Conservation (phyloP, 2,888 invertebrate species). For the Empis livida region DNA sequence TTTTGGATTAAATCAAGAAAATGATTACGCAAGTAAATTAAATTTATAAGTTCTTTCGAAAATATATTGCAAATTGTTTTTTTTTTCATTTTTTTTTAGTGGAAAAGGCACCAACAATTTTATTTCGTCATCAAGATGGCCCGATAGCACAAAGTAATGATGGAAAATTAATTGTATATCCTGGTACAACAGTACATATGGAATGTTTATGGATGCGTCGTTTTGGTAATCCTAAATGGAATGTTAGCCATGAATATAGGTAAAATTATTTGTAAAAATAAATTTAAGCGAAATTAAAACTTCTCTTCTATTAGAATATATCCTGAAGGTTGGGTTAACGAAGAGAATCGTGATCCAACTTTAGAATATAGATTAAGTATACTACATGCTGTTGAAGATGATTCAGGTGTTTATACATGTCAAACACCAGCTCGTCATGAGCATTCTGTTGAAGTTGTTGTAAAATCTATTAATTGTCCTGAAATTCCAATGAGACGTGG, state of each 20-base stretch:
- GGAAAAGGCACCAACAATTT: conserved; percentile 74
- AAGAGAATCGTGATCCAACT: conserved; percentile 61
- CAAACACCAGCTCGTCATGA: conserved; percentile 72
- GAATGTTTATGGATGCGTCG: conserved; percentile 79
- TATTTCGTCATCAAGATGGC: conserved; percentile 68
- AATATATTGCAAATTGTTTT: too few relatives aligned
- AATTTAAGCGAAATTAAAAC: too few relatives aligned
- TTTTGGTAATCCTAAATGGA: conserved; percentile 79
- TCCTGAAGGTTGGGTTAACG: conserved; percentile 68
- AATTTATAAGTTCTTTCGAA: neutral
- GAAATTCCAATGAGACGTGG: conserved; percentile 60
- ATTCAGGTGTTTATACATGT: conserved; percentile 74
- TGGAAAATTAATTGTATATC: conserved; percentile 72
- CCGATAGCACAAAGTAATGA: conserved; percentile 80
- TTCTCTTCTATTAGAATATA: conserved; percentile 47
- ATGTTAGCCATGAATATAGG: conserved; percentile 51
- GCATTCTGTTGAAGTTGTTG: conserved; percentile 67
- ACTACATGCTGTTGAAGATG: conserved; percentile 65
- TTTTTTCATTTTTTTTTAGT: conserved; percentile 40
- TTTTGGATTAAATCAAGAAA: conserved; percentile 70
- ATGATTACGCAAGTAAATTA: conserved; percentile 63
- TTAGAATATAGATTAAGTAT: conserved; percentile 73
- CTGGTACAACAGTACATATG: conserved; percentile 75
- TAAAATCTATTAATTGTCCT: conserved; percentile 69
- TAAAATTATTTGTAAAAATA: too few relatives aligned